Evolutionary conservation across 2,888 invertebrate species (phyloP), one percentile per base, ranked within the genome.

Genomic region (Helleia helle): DNA sequence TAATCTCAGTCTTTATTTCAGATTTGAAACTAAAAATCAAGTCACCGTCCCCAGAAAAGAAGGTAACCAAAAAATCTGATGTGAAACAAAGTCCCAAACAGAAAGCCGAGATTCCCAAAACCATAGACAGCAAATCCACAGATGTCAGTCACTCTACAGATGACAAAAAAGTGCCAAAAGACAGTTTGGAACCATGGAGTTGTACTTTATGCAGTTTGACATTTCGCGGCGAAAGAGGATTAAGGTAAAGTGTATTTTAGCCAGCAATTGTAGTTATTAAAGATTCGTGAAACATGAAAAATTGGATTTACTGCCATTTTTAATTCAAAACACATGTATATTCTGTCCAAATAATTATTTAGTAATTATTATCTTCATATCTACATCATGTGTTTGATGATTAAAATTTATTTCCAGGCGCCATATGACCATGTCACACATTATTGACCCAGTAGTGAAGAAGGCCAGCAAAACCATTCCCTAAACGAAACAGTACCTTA

Each of bases 401-500:
- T n/a, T n/a, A n/a, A n/a, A n/a, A n/a, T n/a, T 36, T 36, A 41
- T 25, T 69, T 71, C 0, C 71, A 80, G 80, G 42, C 73, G 79
- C 2, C 80, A 80, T 49, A 63, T 77, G 59, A 60, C 73, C 1
- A 70, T 75, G 61, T 65, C 72, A 0, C 80, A 80, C 27, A 49
- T 66, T 9, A 28, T 50, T 6, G 46, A 47, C 8, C 43, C 56
- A 12, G 59, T 59, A 1, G 55, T 50, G 9, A 58, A 56, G 12
- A 17, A 42, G 34, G 14, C 28, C 22, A 28, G 38, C 31, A 44
- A 14, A 36, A 11, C 5, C 12, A 22, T 17, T 13, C 13, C 12
- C 5, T 9, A 17, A 17, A 18, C 8, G 25, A 2, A 26, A 26
- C n/a, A n/a, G n/a, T n/a, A n/a, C n/a, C n/a, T n/a, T n/a, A n/a